Percentiles rank a stretch among this genome's conserved stretches.
These are phyloP conservation scores for Hemicordylus capensis DNA, from an alignment of 2,113 vertebrate species.

Conservation along the genomic window DNA sequence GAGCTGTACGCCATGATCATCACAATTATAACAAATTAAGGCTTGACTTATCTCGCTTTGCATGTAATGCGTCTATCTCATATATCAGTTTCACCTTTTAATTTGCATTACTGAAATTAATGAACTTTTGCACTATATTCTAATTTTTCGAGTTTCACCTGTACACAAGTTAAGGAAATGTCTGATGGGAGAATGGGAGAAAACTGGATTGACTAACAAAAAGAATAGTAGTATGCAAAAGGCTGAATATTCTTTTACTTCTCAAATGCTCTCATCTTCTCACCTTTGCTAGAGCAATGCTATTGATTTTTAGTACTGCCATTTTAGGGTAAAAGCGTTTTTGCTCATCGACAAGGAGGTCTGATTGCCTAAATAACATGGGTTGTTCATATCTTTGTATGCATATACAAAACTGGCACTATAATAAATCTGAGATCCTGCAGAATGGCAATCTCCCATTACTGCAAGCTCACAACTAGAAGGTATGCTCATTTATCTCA, in stretches of 20 bases:
- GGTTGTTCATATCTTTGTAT: conserved; percentile 29
- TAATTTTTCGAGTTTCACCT: no score
- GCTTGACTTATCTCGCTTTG: no score
- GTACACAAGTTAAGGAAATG: conserved; percentile 32
- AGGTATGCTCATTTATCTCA: not conserved
- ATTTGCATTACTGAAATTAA: no score
- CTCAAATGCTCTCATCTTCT: not conserved
- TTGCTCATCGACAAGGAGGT: conserved; percentile 45
- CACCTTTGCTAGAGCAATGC: not conserved
- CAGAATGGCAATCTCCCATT: not conserved
- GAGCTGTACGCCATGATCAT: no score
- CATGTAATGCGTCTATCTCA: no score
- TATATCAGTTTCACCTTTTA: no score
- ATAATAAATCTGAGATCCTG: conserved; percentile 11
- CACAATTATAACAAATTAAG: no score
- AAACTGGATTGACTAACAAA: conserved; percentile 39
- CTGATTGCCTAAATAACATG: conserved; percentile 10
- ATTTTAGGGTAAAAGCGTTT: conserved; percentile 42
- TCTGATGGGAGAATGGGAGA: not conserved
- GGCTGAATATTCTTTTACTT: conserved; percentile 58
- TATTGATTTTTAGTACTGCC: not conserved
- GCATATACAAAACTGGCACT: not conserved
- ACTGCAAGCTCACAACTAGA: not conserved
- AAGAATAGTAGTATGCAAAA: conserved; percentile 51
- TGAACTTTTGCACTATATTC: no score